Percentiles rank a stretch among this genome's conserved stretches.
phyloP scores from a whole-genome alignment of 1,140 invertebrate species.

The Drosophila paulistorum region DNA sequence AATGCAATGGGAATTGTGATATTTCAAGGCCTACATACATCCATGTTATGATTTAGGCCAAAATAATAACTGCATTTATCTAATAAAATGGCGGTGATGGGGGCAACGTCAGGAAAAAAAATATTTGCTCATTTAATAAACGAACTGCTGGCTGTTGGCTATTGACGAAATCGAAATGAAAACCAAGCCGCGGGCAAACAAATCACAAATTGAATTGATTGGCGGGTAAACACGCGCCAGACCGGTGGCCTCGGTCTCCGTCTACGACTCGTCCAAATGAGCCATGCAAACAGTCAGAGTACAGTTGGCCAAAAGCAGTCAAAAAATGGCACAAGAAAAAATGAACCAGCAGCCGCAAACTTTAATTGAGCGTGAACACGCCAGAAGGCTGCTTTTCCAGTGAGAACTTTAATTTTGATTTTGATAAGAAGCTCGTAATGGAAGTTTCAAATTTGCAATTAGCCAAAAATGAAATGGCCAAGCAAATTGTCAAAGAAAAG shows the following conservation, averaged over 20 bases:
- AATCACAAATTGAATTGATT: slow-evolving; percentile 66
- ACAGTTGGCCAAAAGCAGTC: slow-evolving; percentile 16
- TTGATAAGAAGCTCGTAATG: slow-evolving; percentile 52
- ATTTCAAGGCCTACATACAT: not conserved
- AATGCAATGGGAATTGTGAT: not conserved
- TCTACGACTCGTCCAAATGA: slow-evolving; percentile 20
- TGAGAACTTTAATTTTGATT: slow-evolving; percentile 53
- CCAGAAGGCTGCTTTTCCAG: slow-evolving; percentile 37
- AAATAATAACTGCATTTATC: slow-evolving; percentile 58
- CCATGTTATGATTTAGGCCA: slow-evolving; percentile 24
- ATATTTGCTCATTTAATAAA: slow-evolving; percentile 61
- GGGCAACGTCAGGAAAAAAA: not conserved
- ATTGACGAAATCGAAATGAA: slow-evolving; percentile 34
- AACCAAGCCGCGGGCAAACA: slow-evolving; percentile 48
- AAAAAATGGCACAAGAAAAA: slow-evolving; percentile 9
- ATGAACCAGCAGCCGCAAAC: slow-evolving; percentile 38
- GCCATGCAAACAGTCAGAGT: slow-evolving; percentile 27
- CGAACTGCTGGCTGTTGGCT: slow-evolving; percentile 26
- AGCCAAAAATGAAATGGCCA: slow-evolving; percentile 58
- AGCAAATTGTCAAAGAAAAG: slow-evolving; percentile 68
- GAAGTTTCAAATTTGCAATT: slow-evolving; percentile 53
- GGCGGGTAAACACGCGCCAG: slow-evolving; percentile 48
- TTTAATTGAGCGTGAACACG: slow-evolving; percentile 66
- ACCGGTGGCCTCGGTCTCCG: slow-evolving; percentile 18
- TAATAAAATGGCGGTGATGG: slow-evolving; percentile 28